Base-by-base conservation (phyloP, 2,113 vertebrate species). In the Hymenochirus boettgeri region DNA sequence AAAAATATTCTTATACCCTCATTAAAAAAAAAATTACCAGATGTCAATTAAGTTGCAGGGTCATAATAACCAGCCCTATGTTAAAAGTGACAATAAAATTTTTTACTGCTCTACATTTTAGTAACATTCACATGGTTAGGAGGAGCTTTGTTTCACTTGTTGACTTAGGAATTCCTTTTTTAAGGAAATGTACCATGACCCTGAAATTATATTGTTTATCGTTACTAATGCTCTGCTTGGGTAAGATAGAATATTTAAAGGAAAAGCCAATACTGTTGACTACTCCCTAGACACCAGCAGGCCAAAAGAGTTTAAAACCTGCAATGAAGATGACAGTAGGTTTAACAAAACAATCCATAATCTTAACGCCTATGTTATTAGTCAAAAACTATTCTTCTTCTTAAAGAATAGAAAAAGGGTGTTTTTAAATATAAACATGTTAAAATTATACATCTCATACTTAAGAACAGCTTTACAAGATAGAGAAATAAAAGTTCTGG, bases 221-320 rank as follows among this genome's bases (percentile, higher is more conserved):
- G 53, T 59, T 39, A 26, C 31, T 2, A 42, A 60, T 42, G 51
- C 65, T n/a, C 47, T 46, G 65, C 65, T 60, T 56, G 52, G 64
- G 33, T 42, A 23, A 58, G 64, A 25, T 24, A 3, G 18, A 53
- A 53, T 31, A 53, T 58, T 53, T 31, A 42, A 29, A 18, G 63
- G 21, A 48, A 65, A 48, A 57, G 57, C 22, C 22, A 21, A 57
- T 47, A 45, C 27, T 13, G 25, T 7, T 5, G 57, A 9, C 18
- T 45, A 69, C 65, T 53, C 65, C 65, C 65, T 26, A 53, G 45
- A 42, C n/a, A 17, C 5, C 65, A 69, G 65, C 65, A 60, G 48
- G 65, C n/a, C 19, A 22, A 53, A 46, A 45, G 21, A 11, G 19
- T 19, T 22, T 21, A n/a, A 21, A 48, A 23, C 21, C 46, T 48